Percentiles rank a stretch among this genome's conserved stretches.
Evolutionary conservation across 1,140 invertebrate genomes (phyloP).

Genomic region (Drosophila burlai): DNA sequence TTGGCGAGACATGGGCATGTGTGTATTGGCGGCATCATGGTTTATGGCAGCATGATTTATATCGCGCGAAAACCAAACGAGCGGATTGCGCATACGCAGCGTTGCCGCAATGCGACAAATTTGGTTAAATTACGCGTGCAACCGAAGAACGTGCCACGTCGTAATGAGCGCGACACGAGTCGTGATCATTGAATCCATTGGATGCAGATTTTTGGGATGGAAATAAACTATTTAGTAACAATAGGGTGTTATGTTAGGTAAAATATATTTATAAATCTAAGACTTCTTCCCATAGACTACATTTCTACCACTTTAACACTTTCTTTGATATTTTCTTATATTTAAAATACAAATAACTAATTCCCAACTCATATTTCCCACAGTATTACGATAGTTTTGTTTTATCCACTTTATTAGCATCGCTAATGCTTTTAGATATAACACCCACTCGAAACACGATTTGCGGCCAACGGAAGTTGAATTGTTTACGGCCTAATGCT

Average conservation of each 20-base stretch:
- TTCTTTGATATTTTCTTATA: too few species aligned
- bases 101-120: slow-evolving; percentile 57
- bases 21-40: slow-evolving; percentile 39
- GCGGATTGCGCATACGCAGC: slow-evolving; percentile 69
- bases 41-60: slow-evolving; percentile 80
- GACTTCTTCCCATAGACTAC: neutral
- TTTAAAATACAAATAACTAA: too few species aligned
- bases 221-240: neutral
- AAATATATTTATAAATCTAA: neutral
- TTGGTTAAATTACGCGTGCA: slow-evolving; percentile 72
- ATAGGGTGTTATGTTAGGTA: too few species aligned
- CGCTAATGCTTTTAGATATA: slow-evolving; percentile 12
- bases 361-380: neutral
- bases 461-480: slow-evolving; percentile 61
- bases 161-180: slow-evolving; percentile 28
- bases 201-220: slow-evolving; percentile 4
- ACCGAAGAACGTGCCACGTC: slow-evolving; percentile 46
- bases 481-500: slow-evolving; percentile 55
- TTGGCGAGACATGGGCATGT: slow-evolving; percentile 48
- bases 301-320: too few species aligned
- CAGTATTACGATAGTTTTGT: neutral
- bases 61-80: slow-evolving; percentile 51
- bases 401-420: slow-evolving; percentile 1
- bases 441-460: slow-evolving; percentile 31
- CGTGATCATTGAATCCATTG: slow-evolving; percentile 15